Base-by-base conservation (phyloP, 2,113 vertebrate genomes). In the Holacanthus passer region DNA sequence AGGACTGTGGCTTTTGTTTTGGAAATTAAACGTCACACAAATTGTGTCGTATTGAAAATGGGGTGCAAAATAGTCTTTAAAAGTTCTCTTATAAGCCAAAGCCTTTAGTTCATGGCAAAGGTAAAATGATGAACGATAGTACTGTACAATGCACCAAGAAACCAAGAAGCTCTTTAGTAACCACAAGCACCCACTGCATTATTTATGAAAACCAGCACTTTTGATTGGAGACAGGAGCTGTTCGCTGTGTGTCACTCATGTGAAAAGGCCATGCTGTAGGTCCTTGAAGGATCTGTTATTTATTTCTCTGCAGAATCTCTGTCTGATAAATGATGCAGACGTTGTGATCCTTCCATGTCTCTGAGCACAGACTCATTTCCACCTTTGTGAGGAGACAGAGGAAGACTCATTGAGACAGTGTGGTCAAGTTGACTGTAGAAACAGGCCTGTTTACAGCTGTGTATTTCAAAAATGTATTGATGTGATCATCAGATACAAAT, bases 201-300 rank as follows among this genome's bases (percentile, higher is more conserved):
- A 81, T 84, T 80, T 43, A 81, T 81, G 56, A 81, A 48, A 47
- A 20, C 37, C 39, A 66, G 12, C 45, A 56, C 62, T 32, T 68
- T 7, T 56, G 47, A 77, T 29, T 56, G 32, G 62, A 64, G 41
- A 52, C 8, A 9, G 53, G 48, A 43, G 60, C 41, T 39, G 29
- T 71, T 32, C 43, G 0, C 60, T 53, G 70, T 53, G 63, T 62
- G 70, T 32, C 64, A 53, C 59, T 83, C 64, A 73, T 48, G 50
- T 65, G 50, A 62, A 80, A 76, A 76, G 53, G 39, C 53, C 72
- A 58, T 9, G 16, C 35, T 74, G 68, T 19, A 43, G 31, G 27
- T 58, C 24, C 22, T 74, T 53, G 27, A 56, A 37, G 47, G 3
- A 48, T 48, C 59, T 43, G 71, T 53, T 65, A 43, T 75, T 79